Conservation (phyloP, 2,888 invertebrate genomes). For the Hymenopus coronatus region DNA sequence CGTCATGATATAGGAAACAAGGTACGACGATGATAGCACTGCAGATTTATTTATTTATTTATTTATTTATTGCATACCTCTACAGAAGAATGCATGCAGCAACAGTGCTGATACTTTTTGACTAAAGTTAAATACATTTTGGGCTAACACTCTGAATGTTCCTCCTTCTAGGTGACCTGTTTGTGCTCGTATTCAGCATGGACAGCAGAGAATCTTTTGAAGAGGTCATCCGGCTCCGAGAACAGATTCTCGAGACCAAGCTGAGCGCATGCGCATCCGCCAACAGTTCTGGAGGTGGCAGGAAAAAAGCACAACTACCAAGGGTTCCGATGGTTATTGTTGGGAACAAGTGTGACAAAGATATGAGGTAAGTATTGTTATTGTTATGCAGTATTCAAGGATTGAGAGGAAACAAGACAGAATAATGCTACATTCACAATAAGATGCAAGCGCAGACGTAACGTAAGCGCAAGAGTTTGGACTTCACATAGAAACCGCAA, state of each 20-base stretch:
- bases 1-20: too few species aligned
- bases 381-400: too few species aligned
- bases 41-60: too few species aligned
- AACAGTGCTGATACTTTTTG: too few species aligned
- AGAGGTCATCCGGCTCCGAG: slow-evolving; percentile 74
- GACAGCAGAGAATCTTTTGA: slow-evolving; percentile 81
- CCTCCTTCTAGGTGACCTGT: slow-evolving; percentile 63
- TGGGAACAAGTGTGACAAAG: slow-evolving; percentile 83
- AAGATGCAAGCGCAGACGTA: too few species aligned
- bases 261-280: slow-evolving; percentile 66
- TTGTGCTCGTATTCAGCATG: slow-evolving; percentile 80
- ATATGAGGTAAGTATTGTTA: slow-evolving; percentile 59
- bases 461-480: too few species aligned
- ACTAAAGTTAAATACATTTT: background rate
- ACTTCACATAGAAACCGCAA: too few species aligned
- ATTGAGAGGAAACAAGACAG: too few species aligned
- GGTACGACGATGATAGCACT: too few species aligned
- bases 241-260: slow-evolving; percentile 82
- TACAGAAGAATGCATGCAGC: too few species aligned
- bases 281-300: slow-evolving; percentile 49
- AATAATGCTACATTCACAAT: too few species aligned
- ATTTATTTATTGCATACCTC: too few species aligned
- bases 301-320: slow-evolving; percentile 56
- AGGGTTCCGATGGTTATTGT: slow-evolving; percentile 83
- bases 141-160: background rate